A percentile compares a stretch with the other conserved stretches of the same genome.
These are phyloP conservation scores for Falcaria lacertinaria DNA, from an alignment of 2,888 invertebrate genomes.

Conservation along the genomic window DNA sequence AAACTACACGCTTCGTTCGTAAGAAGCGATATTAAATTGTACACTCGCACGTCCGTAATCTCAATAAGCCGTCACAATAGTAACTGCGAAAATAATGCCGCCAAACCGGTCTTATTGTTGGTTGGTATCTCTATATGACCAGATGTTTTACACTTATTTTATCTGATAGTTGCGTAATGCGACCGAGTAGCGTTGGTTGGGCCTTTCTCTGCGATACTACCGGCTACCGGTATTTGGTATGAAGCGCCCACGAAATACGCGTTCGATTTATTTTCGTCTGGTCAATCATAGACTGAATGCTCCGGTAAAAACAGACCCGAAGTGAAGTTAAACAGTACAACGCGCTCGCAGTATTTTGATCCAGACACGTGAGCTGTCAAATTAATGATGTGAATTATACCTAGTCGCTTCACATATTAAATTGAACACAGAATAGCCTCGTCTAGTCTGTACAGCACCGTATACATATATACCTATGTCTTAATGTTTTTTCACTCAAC, in stretches of 20 bases:
- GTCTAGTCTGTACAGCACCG: too few relatives aligned
- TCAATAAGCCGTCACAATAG: slow-evolving; percentile 48
- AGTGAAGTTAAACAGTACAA: neutral
- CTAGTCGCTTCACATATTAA: neutral
- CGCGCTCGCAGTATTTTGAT: too few relatives aligned
- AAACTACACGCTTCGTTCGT: slow-evolving; percentile 36
- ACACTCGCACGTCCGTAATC: slow-evolving; percentile 47
- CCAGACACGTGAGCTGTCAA: neutral
- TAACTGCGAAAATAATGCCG: slow-evolving; percentile 51
- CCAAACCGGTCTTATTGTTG: slow-evolving; percentile 53
- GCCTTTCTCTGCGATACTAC: slow-evolving; percentile 53
- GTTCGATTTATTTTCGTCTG: slow-evolving; percentile 60
- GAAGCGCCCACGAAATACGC: slow-evolving; percentile 33
- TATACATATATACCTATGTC: too few relatives aligned
- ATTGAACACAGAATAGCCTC: too few relatives aligned
- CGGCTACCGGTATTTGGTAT: slow-evolving; percentile 19
- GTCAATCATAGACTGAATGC: slow-evolving; percentile 22
- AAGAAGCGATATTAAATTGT: slow-evolving; percentile 37
- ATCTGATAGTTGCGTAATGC: slow-evolving; percentile 43
- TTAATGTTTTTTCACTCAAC: too few relatives aligned
- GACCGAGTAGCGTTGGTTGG: slow-evolving; percentile 30
- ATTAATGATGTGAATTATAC: neutral
- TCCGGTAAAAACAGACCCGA: too few relatives aligned
- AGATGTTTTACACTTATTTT: slow-evolving; percentile 39
- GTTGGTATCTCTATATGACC: slow-evolving; percentile 30